These are phyloP conservation scores for Corydoras maculifer DNA, from an alignment of 2,113 vertebrate genomes.

Conservation along the genomic window DNA sequence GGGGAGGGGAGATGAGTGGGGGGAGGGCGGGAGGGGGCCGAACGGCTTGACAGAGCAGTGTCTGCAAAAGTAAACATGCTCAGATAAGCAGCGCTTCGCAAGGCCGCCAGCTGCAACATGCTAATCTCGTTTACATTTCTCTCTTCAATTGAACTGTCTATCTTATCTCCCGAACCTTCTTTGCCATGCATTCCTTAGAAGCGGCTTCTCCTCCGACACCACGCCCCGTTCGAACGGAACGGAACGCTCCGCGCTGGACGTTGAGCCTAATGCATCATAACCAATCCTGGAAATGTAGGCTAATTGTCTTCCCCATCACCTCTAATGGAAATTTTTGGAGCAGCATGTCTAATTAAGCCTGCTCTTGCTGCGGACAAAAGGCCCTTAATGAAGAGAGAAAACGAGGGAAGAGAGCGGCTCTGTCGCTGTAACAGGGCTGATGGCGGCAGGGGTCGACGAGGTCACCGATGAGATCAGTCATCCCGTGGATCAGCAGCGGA, in stretches of 20 bases:
- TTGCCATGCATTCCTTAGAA: constrained; percentile 46
- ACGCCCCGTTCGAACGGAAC: constrained; percentile 10
- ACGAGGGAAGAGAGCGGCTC: constrained; percentile 5
- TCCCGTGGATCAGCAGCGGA: constrained; percentile 19
- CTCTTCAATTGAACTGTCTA: constrained; percentile 36
- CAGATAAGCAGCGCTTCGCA: constrained; percentile 44
- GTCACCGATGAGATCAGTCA: constrained; percentile 18
- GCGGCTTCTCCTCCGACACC: constrained; percentile 22
- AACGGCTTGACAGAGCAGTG: too few relatives aligned
- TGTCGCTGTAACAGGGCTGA: constrained; percentile 19
- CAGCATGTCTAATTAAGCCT: constrained; percentile 32
- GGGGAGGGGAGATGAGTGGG: not conserved
- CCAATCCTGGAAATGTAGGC: not conserved
- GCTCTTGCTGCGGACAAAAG: constrained; percentile 24
- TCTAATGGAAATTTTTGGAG: constrained; percentile 10
- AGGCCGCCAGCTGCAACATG: constrained; percentile 43
- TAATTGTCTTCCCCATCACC: constrained; percentile 8
- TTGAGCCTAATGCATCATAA: constrained; percentile 1
- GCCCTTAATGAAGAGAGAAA: constrained; percentile 26
- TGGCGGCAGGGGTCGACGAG: constrained; percentile 19
- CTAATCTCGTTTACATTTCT: constrained; percentile 48
- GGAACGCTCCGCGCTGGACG: not conserved
- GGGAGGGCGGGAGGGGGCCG: not conserved
- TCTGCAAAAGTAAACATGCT: constrained; percentile 30
- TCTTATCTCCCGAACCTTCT: constrained; percentile 42